Base-by-base conservation (phyloP, 2,888 invertebrate genomes). In the Steinernema hermaphroditum region DNA sequence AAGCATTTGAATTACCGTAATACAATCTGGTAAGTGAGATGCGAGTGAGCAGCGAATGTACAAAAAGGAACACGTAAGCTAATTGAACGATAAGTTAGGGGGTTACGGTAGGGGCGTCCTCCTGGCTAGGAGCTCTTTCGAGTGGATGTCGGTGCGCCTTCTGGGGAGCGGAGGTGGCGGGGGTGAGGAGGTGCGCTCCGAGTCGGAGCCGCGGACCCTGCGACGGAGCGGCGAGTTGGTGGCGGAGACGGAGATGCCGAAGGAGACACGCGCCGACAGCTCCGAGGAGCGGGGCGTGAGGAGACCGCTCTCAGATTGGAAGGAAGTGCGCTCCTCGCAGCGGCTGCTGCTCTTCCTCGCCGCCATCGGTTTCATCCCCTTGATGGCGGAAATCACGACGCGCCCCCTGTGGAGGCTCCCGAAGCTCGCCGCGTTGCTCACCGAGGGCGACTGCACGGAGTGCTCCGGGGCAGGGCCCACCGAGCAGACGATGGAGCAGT, bases 401-500 rank as follows among this genome's bases (percentile, higher is more conserved):
- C 62, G 29, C 16, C 62, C 29, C 16, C 32, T 62, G 32, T 62
- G 62, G 62, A 62, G 62, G 32, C 62, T 62, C 16, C 32, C 62
- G n/a, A 62, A 6, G n/a, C 62, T 62, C 9, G 62, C 34, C 32
- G 62, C 62, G 62, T 62, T 62, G 62, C 29, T 62, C 4, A 62
- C 62, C 1, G 32, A 32, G 2, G 62, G 29, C 62, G 62, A 29
- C 2, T 62, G 27, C 1, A 27, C 32, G 27, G 16, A 14, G 22
- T 19, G 12, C 6, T 16, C 6, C 32, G 34, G 62, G 1, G 62
- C 16, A 6, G 46, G 9, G 43, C 9, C 9, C 4, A 4, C 54
- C 19, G 16, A 14, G 54, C 24, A 27, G 32, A 62, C 16, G 27
- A 78, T 78, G 62, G 76, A 70, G 34, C 73, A 44, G 1, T 69